phyloP scores from a whole-genome alignment of 2,888 invertebrate species.

The Malacosoma neustria region DNA sequence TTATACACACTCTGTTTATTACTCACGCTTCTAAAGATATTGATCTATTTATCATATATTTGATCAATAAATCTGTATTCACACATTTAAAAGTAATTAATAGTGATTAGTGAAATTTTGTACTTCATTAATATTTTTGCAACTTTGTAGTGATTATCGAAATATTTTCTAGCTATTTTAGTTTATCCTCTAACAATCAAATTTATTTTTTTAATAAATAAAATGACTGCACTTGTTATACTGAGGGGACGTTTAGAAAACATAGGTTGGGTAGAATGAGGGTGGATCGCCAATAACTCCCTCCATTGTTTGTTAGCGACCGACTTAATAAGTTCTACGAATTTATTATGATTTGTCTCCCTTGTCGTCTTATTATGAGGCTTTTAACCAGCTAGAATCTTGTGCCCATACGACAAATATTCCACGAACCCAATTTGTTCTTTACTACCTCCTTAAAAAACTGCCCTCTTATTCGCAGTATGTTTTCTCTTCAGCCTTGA shows the following conservation, averaged over 20 bases:
- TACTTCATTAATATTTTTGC: no score
- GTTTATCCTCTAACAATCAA: no score
- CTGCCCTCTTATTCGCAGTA: slow-evolving; percentile 16
- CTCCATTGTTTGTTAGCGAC: slow-evolving; percentile 69
- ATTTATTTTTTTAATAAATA: slow-evolving; percentile 5
- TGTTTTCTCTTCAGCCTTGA: slow-evolving; percentile 21
- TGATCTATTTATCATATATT: no score
- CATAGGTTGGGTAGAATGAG: slow-evolving; percentile 53
- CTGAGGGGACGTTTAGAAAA: slow-evolving; percentile 22
- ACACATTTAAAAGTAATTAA: no score
- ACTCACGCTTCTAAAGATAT: no score
- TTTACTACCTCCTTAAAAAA: slow-evolving; percentile 37
- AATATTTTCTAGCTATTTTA: no score
- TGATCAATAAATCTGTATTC: no score
- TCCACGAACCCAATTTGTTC: slow-evolving; percentile 30
- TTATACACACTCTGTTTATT: no score
- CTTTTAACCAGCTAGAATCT: slow-evolving; percentile 41
- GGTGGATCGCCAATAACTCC: slow-evolving; percentile 70
- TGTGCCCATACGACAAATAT: slow-evolving; percentile 30
- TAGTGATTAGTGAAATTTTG: no score
- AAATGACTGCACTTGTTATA: slow-evolving; percentile 59
- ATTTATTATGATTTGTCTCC: slow-evolving; percentile 71
- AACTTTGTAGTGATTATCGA: no score
- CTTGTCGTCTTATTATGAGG: slow-evolving; percentile 60
- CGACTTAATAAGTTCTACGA: slow-evolving; percentile 70